A percentile compares a stretch with the other conserved stretches of the same genome.
Conservation (phyloP, 2,797 vertebrate genomes). For the Peromyscus aztecus region DNA sequence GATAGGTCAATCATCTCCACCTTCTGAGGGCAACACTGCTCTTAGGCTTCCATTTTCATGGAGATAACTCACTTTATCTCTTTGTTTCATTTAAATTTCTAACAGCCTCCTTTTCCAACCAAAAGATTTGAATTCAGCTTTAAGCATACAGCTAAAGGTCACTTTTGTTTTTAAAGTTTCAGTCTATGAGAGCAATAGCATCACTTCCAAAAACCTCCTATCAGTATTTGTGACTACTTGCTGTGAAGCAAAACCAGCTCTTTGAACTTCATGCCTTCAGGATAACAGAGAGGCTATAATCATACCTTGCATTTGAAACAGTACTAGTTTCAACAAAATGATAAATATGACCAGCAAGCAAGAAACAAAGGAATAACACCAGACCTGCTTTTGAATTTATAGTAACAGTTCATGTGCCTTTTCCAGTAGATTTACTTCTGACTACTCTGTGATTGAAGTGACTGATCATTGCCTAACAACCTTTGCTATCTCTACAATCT, state of each 20-base stretch:
- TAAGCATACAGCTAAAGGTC: slow-evolving; percentile 44
- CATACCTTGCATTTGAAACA: background rate
- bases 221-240: background rate
- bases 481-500: background rate
- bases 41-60: background rate
- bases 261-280: slow-evolving; percentile 26
- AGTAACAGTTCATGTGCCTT: background rate
- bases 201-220: background rate
- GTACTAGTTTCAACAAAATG: slow-evolving; percentile 45
- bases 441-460: background rate
- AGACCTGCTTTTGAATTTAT: slow-evolving; percentile 24
- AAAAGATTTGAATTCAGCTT: slow-evolving; percentile 33
- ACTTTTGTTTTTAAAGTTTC: slow-evolving; percentile 34
- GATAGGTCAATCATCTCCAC: background rate
- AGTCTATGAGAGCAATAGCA: background rate
- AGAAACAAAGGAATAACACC: slow-evolving; percentile 11
- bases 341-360: slow-evolving; percentile 33
- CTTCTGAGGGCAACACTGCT: background rate
- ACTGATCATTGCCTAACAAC: background rate
- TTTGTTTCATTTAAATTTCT: slow-evolving; percentile 51
- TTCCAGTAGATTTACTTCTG: slow-evolving; percentile 5
- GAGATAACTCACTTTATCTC: slow-evolving; percentile 24
- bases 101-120: slow-evolving; percentile 11
- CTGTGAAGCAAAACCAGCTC: background rate
- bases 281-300: background rate